Evolutionary conservation across 2,888 invertebrate genomes (phyloP), one percentile per base, ranked within the genome.

Genomic region (Meloe dianella): DNA sequence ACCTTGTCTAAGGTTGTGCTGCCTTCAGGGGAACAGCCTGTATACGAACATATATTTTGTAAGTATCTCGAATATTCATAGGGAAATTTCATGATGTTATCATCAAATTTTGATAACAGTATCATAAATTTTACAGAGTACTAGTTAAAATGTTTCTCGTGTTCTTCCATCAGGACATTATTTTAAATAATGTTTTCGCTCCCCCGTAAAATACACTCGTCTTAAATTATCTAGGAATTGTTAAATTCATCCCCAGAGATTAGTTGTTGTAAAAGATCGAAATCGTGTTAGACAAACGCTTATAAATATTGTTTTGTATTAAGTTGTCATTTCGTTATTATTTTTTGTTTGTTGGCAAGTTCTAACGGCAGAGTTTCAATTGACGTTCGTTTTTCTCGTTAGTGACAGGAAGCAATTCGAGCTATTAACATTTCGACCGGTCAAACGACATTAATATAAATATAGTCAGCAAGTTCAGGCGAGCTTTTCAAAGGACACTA

Each of bases 141-240:
- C 24, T 54, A 24, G 54, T 54, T 54, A 24, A 54, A 54, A 54
- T 54, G 54, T 54, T 54, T 54, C 24, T 54, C 24, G 12, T 54
- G 54, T 54, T 54, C 14, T 24, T 54, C 54, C 54, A 54, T 54
- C 24, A 54, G 3, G 54, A 24, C 12, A 20, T 24, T 54, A 24
- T 54, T 54, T 20, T 22, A 54, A 54, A 12, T 54, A 24, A 41
- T 7, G n/a, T n/a, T 20, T 20, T 10, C 9, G n/a, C n/a, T n/a
- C 9, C 2, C 10, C 22, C 9, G n/a, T 10, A 1, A 22, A 24
- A 54, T 47, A 54, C 22, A 24, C 10, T 12, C 24, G 24, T 24
- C 24, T 22, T 14, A 54, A 54, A 54, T 54, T 54, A n/a, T n/a
- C n/a, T n/a, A 54, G 17, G 17, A 41, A 41, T 54, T 54, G 54